phyloP scores from a whole-genome alignment of 2,888 invertebrate genomes.

The Drosophila mercatorum region DNA sequence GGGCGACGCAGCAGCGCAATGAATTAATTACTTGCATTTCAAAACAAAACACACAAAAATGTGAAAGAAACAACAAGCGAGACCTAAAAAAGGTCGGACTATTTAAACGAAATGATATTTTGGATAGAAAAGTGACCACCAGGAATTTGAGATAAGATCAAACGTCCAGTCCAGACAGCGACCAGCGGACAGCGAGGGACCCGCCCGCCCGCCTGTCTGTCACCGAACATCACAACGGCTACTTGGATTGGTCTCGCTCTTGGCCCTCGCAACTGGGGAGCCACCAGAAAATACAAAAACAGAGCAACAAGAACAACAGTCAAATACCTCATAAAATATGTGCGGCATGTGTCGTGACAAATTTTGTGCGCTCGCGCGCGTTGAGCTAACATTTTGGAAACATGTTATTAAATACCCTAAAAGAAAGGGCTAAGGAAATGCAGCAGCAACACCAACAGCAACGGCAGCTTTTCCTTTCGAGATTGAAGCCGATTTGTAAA shows the following conservation, averaged over 20 bases:
- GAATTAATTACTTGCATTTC: slow-evolving; percentile 83
- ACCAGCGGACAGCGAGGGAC: slow-evolving; percentile 13
- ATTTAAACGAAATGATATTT: slow-evolving; percentile 82
- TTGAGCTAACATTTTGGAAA: slow-evolving; percentile 79
- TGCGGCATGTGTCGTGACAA: slow-evolving; percentile 81
- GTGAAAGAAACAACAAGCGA: slow-evolving; percentile 33
- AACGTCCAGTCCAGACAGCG: slow-evolving; percentile 53
- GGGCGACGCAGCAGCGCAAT: slow-evolving; percentile 70
- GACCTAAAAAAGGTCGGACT: slow-evolving; percentile 55
- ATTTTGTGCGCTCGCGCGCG: slow-evolving; percentile 71
- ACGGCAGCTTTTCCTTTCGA: slow-evolving; percentile 47
- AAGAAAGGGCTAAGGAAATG: slow-evolving; percentile 6
- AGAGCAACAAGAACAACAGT: slow-evolving; percentile 2
- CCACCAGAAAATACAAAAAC: slow-evolving; percentile 20
- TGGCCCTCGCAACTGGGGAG: slow-evolving; percentile 22
- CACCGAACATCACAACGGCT: slow-evolving; percentile 70
- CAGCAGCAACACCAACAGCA: not conserved
- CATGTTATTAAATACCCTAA: slow-evolving; percentile 74
- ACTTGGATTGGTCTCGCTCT: slow-evolving; percentile 44
- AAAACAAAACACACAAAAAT: slow-evolving; percentile 61
- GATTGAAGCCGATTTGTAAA: slow-evolving; percentile 74
- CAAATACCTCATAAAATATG: slow-evolving; percentile 35
- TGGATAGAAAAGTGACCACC: slow-evolving; percentile 82
- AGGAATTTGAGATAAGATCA: slow-evolving; percentile 82
- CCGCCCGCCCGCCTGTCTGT: slow-evolving; percentile 74